Evolutionary conservation across 1,140 invertebrate species (phyloP), one percentile per base, ranked within the genome.

Genomic region (Cheumatopsyche charites): DNA sequence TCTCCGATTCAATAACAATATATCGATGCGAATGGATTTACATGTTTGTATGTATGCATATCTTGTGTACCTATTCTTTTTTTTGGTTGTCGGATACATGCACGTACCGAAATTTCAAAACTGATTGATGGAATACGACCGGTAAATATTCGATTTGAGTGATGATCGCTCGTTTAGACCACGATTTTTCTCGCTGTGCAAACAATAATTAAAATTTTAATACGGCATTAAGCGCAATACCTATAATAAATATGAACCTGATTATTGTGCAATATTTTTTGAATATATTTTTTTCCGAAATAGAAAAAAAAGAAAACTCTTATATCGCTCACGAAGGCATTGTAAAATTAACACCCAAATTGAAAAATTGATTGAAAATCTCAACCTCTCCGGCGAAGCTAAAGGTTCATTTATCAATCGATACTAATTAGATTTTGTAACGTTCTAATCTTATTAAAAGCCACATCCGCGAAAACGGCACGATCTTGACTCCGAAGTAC

Each of bases 81-180:
- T 5, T 42, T 5, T 42, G 41, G 5, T 5, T 42, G 41, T 4
- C 12, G 11, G 43, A 7, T 47, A 47, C 43, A 47, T 47, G 43
- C 41, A 66, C 62, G 29, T 66, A 21, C 63, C 11, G 43, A 43
- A 66, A 45, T 47, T 23, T 45, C 17, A 47, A 9, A 11, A 47
- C 47, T 66, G 63, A 66, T 66, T 66, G 63, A 66, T 66, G 41
- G 63, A 66, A 26, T 66, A 42, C 43, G 43, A 58, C 15, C 42
- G 29, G 13, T 65, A 65, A 65, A 43, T 42, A 65, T 65, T 65
- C 41, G n/a, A 65, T 65, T 65, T 65, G 63, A 66, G 23, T 25
- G 41, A 26, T 47, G 63, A 66, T 42, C 15, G 42, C 41, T 26
- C 63, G 63, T 43, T 66, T 47, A 45, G 15, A 66, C n/a, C 6